Percentiles rank a stretch among this genome's conserved stretches.
These are phyloP conservation scores for Trachelus iudaicus DNA, from an alignment of 2,888 invertebrate genomes.

Conservation along the genomic window DNA sequence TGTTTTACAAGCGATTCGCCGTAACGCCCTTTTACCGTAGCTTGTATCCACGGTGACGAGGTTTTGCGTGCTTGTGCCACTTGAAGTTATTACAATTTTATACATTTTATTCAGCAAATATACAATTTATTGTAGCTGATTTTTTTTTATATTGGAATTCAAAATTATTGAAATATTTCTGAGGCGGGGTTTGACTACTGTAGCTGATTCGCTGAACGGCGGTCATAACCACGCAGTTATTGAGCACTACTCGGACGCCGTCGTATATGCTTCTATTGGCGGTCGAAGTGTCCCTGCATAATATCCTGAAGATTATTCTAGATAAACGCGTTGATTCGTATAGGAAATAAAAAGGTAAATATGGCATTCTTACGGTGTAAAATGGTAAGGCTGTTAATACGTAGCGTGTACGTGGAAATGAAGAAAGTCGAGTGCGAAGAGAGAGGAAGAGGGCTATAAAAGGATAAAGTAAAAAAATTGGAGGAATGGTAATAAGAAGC, in stretches of 20 bases:
- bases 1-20: not conserved
- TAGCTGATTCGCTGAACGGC: not conserved
- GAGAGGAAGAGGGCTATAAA: not conserved
- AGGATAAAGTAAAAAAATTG: not conserved
- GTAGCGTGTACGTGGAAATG: not conserved
- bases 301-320: not conserved
- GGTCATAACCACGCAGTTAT: no score
- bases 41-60: not conserved
- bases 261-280: not conserved
- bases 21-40: not conserved
- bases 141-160: not conserved
- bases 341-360: not conserved
- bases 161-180: not conserved
- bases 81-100: no score
- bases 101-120: no score
- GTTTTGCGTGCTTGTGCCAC: not conserved
- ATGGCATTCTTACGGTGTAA: not conserved
- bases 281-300: not conserved
- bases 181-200: not conserved
- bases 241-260: no score
- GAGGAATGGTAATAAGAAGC: not conserved
- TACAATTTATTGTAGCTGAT: not conserved
- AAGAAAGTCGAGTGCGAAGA: not conserved
- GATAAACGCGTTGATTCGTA: not conserved
- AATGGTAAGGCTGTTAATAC: not conserved